These are phyloP conservation scores for Pterobdella sp. DNA, from an alignment of 2,888 invertebrate species.

Conservation along the genomic window DNA sequence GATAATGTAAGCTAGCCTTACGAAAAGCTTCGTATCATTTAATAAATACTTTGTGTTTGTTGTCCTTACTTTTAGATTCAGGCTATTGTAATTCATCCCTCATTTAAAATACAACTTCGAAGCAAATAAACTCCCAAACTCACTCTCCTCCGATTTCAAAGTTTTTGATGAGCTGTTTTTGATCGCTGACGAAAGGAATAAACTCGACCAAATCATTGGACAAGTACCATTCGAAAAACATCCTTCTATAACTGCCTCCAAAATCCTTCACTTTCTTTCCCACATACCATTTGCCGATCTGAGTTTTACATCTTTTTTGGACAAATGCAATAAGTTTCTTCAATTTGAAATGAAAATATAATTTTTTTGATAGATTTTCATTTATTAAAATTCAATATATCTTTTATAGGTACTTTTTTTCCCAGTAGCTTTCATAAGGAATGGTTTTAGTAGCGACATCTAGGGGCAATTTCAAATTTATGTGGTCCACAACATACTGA, in stretches of 20 bases:
- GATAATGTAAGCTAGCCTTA: no score
- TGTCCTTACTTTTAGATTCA: no score
- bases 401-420: constrained; percentile 15
- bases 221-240: constrained; percentile 18
- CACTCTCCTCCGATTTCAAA: constrained; percentile 11
- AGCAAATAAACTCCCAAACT: background rate
- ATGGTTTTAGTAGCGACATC: background rate
- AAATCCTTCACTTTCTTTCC: background rate
- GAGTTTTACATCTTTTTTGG: background rate
- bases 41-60: no score
- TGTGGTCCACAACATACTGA: background rate
- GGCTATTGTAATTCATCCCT: no score
- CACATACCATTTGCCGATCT: background rate
- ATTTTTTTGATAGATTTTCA: no score
- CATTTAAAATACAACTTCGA: no score
- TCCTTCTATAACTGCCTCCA: constrained; percentile 10
- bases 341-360: no score
- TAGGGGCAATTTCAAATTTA: constrained; percentile 13
- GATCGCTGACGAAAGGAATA: background rate
- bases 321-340: no score
- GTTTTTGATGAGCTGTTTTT: background rate
- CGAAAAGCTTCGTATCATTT: no score
- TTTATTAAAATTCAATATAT: no score
- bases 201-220: background rate
- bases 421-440: constrained; percentile 15